These are phyloP conservation scores for Prosapia bicincta DNA, from an alignment of 2,888 invertebrate genomes.

Conservation along the genomic window DNA sequence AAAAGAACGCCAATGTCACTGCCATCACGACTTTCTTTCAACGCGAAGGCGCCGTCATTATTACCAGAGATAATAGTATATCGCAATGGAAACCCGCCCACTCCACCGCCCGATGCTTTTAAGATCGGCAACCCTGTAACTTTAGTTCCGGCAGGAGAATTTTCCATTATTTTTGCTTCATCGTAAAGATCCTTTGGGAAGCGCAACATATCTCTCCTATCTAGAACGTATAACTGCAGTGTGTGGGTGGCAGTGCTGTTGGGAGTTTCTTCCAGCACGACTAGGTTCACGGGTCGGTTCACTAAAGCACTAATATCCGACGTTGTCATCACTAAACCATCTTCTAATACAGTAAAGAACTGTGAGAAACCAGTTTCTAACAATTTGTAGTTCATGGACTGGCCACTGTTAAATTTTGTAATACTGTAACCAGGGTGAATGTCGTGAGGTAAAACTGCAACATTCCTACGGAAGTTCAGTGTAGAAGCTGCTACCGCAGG, in stretches of 20 bases:
- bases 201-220: slow-evolving; percentile 75
- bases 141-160: slow-evolving; percentile 66
- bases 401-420: slow-evolving; percentile 59
- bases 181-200: slow-evolving; percentile 63
- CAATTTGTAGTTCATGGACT: slow-evolving; percentile 54
- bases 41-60: slow-evolving; percentile 67
- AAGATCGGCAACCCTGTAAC: slow-evolving; percentile 70
- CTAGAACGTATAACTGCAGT: slow-evolving; percentile 76
- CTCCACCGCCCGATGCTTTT: slow-evolving; percentile 53
- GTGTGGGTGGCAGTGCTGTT: slow-evolving; percentile 77
- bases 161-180: slow-evolving; percentile 69
- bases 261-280: slow-evolving; percentile 76
- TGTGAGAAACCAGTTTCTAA: slow-evolving; percentile 77
- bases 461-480: slow-evolving; percentile 30
- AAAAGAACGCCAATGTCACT: slow-evolving; percentile 62
- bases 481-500: slow-evolving; percentile 28
- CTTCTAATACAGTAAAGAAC: slow-evolving; percentile 82
- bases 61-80: slow-evolving; percentile 79
- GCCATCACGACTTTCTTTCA: slow-evolving; percentile 49
- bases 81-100: slow-evolving; percentile 66
- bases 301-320: slow-evolving; percentile 78
- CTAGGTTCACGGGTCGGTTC: slow-evolving; percentile 74
- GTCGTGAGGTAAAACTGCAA: slow-evolving; percentile 78
- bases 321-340: slow-evolving; percentile 89
- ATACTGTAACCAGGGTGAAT: slow-evolving; percentile 87